phyloP scores from a whole-genome alignment of 2,797 vertebrate genomes.

The Danio choprae region DNA sequence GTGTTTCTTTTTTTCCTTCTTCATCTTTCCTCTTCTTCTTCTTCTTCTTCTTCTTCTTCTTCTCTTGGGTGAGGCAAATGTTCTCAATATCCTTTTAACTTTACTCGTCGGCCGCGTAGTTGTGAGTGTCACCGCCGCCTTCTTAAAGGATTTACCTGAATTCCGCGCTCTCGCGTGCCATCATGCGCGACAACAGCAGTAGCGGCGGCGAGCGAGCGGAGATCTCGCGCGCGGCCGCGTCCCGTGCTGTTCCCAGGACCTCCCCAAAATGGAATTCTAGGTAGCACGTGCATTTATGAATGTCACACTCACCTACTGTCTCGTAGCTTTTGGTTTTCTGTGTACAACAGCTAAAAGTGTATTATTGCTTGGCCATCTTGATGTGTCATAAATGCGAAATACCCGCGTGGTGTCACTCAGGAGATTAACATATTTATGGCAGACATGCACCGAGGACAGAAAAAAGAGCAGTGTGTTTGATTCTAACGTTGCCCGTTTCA shows the following conservation, averaged over 20 bases:
- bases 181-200: constrained; percentile 20
- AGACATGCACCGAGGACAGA: neutral
- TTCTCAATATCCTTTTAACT: neutral
- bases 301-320: constrained; percentile 25
- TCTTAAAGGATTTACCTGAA: constrained; percentile 35
- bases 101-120: neutral
- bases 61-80: neutral
- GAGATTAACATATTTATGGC: neutral
- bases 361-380: neutral
- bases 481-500: neutral
- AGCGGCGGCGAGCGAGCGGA: constrained; percentile 1
- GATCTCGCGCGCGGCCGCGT: constrained; percentile 22
- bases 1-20: neutral
- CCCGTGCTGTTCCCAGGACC: constrained; percentile 42
- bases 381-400: neutral
- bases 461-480: neutral
- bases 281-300: constrained; percentile 33
- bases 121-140: constrained; percentile 14
- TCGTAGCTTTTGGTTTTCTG: neutral
- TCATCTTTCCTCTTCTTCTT: neutral
- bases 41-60: too few relatives aligned
- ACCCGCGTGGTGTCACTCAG: neutral
- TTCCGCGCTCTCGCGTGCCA: constrained; percentile 9
- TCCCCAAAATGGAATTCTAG: constrained; percentile 57
- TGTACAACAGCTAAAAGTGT: neutral